Evolutionary conservation across 2,888 invertebrate species (phyloP), one percentile per base, ranked within the genome.

Genomic region (Scrobipalpa costella): DNA sequence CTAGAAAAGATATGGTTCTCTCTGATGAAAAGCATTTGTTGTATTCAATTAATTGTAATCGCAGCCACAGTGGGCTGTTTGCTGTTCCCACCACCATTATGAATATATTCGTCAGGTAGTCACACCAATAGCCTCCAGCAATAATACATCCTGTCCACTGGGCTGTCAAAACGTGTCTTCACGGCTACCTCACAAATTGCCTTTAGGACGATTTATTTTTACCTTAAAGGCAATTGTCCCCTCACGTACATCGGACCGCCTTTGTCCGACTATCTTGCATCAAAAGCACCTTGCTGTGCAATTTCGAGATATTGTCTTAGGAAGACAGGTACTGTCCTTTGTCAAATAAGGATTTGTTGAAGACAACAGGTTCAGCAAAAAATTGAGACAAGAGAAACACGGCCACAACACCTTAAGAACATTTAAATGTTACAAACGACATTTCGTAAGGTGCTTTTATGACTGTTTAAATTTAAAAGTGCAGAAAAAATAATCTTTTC

Each of bases 301-400:
- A 89, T 88, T 85, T 83, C 78, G 73, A 72, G 79, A 80, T 83
- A 86, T 89, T 90, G 88, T 90, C 82, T 87, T 83, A 84, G 74
- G 76, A 64, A 67, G 70, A 84, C 89, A 88, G 90, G 90, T 90
- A 88, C 73, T 65, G 68, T 74, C 79, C 75, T 77, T 84, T 85
- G 78, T 79, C 69, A 68, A 63, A 65, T 59, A 67, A 55, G 55
- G 55, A 55, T 33, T 27, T n/a, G 33, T 55, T 66, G 64, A 69
- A 74, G 68, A 78, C 76, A 77, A 77, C 67, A 72, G 62, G 66
- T 68, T 64, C 68, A 68, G 68, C 70, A 73, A 70, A 63, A 33
- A 40, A 33, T 33, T 47, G 64, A 58, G 66, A 70, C 71, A 71
- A 64, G 67, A 70, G 80, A 81, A 81, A 78, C 73, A 68, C 70